These are phyloP conservation scores for Oenanthe melanoleuca DNA, from an alignment of 2,113 vertebrate species.

Conservation along the genomic window DNA sequence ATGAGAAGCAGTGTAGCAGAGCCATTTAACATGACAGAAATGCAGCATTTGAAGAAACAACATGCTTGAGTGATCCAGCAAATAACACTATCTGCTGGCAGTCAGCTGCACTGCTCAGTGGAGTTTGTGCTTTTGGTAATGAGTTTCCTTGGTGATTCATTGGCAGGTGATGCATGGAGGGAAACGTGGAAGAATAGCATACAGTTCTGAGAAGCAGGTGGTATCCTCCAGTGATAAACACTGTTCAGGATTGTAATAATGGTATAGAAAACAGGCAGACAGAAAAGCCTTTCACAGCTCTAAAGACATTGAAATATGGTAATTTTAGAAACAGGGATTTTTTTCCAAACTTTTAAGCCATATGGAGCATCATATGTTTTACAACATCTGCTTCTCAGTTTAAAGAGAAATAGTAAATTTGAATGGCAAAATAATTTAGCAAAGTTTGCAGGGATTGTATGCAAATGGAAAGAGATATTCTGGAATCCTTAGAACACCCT, in stretches of 20 bases:
- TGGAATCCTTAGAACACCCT: background rate
- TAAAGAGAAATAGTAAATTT: slow-evolving; percentile 15
- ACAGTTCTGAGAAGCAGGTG: background rate
- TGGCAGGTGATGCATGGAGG: slow-evolving; percentile 27
- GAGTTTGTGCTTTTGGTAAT: background rate
- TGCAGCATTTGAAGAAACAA: slow-evolving; percentile 3
- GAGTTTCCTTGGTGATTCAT: slow-evolving; percentile 44
- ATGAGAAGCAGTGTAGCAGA: background rate
- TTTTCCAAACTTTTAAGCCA: background rate
- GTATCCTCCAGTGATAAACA: background rate
- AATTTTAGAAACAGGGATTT: background rate
- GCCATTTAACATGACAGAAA: background rate
- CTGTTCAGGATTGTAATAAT: background rate
- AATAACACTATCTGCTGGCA: slow-evolving; percentile 3
- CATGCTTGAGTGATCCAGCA: background rate
- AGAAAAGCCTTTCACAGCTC: background rate
- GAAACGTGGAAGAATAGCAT: background rate
- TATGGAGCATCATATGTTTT: slow-evolving; percentile 20
- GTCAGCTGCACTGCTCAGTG: background rate
- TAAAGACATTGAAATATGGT: background rate
- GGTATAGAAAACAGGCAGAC: background rate
- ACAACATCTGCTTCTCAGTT: background rate
- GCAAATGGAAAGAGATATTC: background rate
- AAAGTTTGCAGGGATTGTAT: background rate
- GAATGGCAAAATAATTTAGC: background rate